Evolutionary conservation across 2,113 vertebrate genomes (phyloP).

Genomic region (Chloroceryle aenea): DNA sequence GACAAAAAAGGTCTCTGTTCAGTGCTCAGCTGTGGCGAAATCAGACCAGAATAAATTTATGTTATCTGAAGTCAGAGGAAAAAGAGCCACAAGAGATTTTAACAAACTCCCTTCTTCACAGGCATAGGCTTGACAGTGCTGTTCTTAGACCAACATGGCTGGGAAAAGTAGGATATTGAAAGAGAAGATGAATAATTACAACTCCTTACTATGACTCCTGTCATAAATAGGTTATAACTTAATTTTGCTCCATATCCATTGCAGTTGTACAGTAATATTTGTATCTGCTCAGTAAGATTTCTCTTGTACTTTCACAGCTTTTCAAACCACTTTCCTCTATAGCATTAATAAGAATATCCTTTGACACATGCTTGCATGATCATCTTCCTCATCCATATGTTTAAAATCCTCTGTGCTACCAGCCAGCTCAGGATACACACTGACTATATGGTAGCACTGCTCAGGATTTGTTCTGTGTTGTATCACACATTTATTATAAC

Average conservation of each 20-base stretch:
- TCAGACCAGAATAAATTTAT: background rate
- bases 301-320: background rate
- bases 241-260: background rate
- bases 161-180: background rate
- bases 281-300: background rate
- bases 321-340: background rate
- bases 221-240: background rate
- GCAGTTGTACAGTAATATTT: background rate
- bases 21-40: background rate
- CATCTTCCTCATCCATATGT: background rate
- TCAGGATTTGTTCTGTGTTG: slow-evolving; percentile 30
- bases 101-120: background rate
- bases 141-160: background rate
- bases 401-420: slow-evolving; percentile 8
- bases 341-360: background rate
- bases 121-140: fast-evolving
- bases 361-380: background rate
- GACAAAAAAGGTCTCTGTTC: slow-evolving; percentile 10
- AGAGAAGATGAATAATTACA: background rate
- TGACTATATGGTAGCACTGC: background rate
- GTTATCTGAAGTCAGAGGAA: background rate
- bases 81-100: background rate
- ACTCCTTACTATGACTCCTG: background rate
- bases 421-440: background rate
- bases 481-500: slow-evolving; percentile 46